Percentiles rank a stretch among this genome's conserved stretches.
These are phyloP conservation scores for Malachius bipustulatus DNA, from an alignment of 2,888 invertebrate species.

Conservation along the genomic window DNA sequence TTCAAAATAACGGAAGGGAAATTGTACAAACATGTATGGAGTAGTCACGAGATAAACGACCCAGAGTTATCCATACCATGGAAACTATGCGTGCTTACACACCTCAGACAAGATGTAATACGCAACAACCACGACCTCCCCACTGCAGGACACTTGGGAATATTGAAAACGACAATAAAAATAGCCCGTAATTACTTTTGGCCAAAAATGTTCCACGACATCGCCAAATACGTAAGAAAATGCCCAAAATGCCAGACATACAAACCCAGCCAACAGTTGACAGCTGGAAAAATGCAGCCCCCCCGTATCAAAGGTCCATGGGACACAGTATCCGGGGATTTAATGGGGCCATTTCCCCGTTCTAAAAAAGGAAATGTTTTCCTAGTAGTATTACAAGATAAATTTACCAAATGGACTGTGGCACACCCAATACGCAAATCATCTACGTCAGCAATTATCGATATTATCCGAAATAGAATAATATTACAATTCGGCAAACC, in stretches of 20 bases:
- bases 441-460: too few species aligned
- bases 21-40: too few species aligned
- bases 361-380: not conserved
- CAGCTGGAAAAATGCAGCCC: not conserved
- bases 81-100: too few species aligned
- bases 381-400: not conserved
- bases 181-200: not conserved
- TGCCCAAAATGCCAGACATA: not conserved
- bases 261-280: not conserved
- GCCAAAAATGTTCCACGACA: not conserved
- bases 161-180: too few species aligned
- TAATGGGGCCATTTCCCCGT: not conserved
- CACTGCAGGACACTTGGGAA: too few species aligned
- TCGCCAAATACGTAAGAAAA: not conserved
- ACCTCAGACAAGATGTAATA: too few species aligned
- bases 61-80: too few species aligned
- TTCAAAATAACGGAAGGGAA: too few species aligned
- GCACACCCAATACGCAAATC: not conserved
- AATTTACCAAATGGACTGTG: constrained; percentile 1
- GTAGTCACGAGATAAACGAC: too few species aligned
- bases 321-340: not conserved
- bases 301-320: not conserved
- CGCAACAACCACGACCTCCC: too few species aligned
- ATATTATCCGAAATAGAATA: too few species aligned
- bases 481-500: not conserved